Percentiles rank a stretch among this genome's conserved stretches.
Conservation (phyloP, 2,888 invertebrate genomes). For the Leptopilina drosophilae region DNA sequence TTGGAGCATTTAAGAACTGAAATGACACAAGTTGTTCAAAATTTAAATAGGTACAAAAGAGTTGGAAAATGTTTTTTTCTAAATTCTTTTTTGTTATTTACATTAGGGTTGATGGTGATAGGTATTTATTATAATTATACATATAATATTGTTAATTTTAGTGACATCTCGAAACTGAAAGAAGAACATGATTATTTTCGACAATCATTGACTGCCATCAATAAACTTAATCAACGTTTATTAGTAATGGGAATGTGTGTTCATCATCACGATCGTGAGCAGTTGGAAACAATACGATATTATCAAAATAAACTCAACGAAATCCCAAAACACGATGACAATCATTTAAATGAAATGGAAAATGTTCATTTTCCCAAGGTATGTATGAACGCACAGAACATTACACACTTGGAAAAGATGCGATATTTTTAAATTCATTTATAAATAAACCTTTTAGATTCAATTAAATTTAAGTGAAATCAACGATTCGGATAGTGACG, state of each 20-base stretch:
- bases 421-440: background rate
- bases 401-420: background rate
- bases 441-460: conserved; percentile 3
- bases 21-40: conserved; percentile 42
- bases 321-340: conserved; percentile 43
- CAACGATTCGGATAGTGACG: conserved; percentile 40
- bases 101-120: background rate
- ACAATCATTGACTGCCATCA: conserved; percentile 59
- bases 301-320: background rate
- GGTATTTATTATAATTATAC: background rate
- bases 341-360: conserved; percentile 26
- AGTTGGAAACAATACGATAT: conserved; percentile 50
- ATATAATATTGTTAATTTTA: conserved; percentile 53
- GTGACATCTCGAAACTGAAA: conserved; percentile 66
- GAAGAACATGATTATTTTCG: conserved; percentile 66
- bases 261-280: conserved; percentile 59
- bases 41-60: conserved; percentile 47
- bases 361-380: background rate
- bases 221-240: conserved; percentile 64
- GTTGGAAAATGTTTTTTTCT: background rate
- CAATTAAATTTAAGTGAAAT: background rate
- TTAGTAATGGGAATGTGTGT: conserved; percentile 63
- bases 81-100: background rate
- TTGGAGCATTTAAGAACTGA: conserved; percentile 41
- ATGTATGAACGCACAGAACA: background rate